A percentile compares a stretch with the other conserved stretches of the same genome.
These are phyloP conservation scores for Microctenopoma lineatum DNA, from an alignment of 2,797 vertebrate species.

Conservation along the genomic window DNA sequence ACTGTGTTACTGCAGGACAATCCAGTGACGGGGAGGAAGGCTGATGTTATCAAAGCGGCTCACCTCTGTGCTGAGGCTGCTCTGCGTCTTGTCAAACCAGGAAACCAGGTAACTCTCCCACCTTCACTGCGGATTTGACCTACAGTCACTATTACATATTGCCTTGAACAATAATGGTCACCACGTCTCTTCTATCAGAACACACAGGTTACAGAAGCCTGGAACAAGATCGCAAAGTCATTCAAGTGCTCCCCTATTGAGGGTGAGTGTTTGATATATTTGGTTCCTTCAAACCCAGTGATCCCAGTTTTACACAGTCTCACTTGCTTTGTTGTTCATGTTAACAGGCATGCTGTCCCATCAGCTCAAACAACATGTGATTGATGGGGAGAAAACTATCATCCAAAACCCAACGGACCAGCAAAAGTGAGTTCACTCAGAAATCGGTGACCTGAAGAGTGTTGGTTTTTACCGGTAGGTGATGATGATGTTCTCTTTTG, in stretches of 20 bases:
- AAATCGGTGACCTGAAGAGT: not conserved
- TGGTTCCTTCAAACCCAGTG: not conserved
- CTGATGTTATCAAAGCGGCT: slow-evolving; percentile 94
- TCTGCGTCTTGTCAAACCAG: slow-evolving; percentile 95
- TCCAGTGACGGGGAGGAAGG: slow-evolving; percentile 91
- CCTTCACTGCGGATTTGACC: not conserved
- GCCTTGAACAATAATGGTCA: slow-evolving; percentile 4
- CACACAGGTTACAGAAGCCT: slow-evolving; percentile 96
- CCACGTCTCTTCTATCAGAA: slow-evolving; percentile 82
- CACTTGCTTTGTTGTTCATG: slow-evolving; percentile 22
- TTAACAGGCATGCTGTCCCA: slow-evolving; percentile 95
- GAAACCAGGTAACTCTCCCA: slow-evolving; percentile 88
- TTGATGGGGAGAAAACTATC: slow-evolving; percentile 98
- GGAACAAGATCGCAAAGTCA: slow-evolving; percentile 98
- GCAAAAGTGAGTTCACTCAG: slow-evolving; percentile 87
- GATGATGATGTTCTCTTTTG: slow-evolving; percentile 10
- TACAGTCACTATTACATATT: fast-evolving
- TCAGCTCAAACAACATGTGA: slow-evolving; percentile 97
- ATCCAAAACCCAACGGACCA: slow-evolving; percentile 98
- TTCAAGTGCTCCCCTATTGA: slow-evolving; percentile 97
- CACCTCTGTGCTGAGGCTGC: slow-evolving; percentile 96
- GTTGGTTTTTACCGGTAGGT: not conserved
- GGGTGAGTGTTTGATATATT: slow-evolving; percentile 80
- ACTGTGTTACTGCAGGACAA: slow-evolving; percentile 83
- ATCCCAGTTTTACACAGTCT: not conserved